Evolutionary conservation across 2,113 vertebrate genomes (phyloP).

Genomic region (Ramphastos sulfuratus): DNA sequence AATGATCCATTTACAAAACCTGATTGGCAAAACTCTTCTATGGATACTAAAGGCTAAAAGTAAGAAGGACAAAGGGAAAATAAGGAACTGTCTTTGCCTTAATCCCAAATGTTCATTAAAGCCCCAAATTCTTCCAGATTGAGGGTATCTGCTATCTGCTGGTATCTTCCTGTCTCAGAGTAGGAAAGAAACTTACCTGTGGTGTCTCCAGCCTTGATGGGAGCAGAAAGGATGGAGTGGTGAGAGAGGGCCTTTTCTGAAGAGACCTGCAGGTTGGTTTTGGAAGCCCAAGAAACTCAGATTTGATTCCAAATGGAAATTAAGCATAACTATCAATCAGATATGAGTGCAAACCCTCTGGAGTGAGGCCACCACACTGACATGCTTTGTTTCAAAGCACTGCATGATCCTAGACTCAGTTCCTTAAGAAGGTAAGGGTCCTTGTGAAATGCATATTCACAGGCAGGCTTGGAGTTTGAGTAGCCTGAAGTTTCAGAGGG

Average conservation of each 20-base stretch:
- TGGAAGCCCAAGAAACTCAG: background rate
- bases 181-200: background rate
- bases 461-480: background rate
- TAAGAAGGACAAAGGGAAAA: background rate
- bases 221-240: background rate
- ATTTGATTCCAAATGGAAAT: background rate
- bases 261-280: background rate
- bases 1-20: background rate
- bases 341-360: background rate
- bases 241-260: background rate
- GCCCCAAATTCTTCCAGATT: background rate
- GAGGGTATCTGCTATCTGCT: background rate
- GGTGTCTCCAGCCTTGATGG: background rate
- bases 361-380: background rate
- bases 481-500: background rate
- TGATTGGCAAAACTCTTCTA: background rate
- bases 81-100: background rate
- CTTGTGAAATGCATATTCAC: background rate
- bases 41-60: background rate
- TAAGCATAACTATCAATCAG: background rate
- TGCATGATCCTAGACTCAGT: background rate
- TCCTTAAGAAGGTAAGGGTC: background rate
- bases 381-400: background rate
- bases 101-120: background rate
- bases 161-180: background rate